These are phyloP conservation scores for Poicephalus meyeri DNA, from an alignment of 2,113 vertebrate species.

Conservation along the genomic window DNA sequence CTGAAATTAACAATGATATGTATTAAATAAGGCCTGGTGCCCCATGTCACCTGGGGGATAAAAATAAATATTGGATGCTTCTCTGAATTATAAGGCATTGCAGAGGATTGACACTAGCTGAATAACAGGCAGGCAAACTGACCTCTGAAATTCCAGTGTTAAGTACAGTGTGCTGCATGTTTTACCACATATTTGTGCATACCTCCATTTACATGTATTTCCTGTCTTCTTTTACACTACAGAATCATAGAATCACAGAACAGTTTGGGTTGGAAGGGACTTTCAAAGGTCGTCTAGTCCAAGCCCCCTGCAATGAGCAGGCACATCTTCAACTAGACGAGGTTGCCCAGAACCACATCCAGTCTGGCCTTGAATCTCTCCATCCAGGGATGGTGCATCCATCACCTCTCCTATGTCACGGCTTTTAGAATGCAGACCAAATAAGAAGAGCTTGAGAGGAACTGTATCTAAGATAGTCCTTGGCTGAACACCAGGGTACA, in stretches of 20 bases:
- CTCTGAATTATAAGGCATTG: background rate
- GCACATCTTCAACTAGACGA: background rate
- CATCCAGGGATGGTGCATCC: background rate
- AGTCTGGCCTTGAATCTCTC: background rate
- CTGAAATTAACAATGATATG: background rate
- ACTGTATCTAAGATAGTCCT: background rate
- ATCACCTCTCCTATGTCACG: background rate
- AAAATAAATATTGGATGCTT: conserved; percentile 14
- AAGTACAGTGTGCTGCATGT: background rate
- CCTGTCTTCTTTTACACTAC: background rate
- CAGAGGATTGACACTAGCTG: background rate
- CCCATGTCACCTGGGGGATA: background rate
- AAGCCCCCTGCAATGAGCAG: background rate
- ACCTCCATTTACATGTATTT: background rate
- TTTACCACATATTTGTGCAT: background rate
- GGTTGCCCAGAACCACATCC: background rate
- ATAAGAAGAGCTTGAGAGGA: background rate
- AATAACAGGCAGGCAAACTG: background rate
- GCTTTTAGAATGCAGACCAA: background rate
- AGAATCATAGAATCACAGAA: background rate
- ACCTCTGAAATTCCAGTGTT: background rate
- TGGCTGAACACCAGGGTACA: background rate
- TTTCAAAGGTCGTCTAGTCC: background rate
- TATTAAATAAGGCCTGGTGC: background rate
- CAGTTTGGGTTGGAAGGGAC: background rate